Percentiles rank a stretch among this genome's conserved stretches.
These are phyloP conservation scores for Elaphurus davidianus DNA, from an alignment of 2,113 vertebrate species.

Conservation along the genomic window DNA sequence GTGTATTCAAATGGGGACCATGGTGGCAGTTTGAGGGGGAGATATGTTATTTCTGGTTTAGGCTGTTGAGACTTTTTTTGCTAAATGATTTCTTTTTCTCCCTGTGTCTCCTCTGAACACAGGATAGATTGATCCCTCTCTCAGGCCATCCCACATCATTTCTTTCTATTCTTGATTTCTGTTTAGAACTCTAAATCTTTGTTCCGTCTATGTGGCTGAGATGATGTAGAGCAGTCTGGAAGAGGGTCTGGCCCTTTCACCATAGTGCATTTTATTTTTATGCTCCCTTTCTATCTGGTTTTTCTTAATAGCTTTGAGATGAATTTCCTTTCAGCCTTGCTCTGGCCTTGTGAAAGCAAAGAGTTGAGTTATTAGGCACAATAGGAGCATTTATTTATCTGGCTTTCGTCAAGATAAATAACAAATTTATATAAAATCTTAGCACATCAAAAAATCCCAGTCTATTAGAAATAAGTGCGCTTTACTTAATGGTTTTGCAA, in stretches of 20 bases:
- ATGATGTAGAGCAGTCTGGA: slow-evolving; percentile 60
- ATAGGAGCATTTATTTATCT: slow-evolving; percentile 75
- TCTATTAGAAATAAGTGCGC: slow-evolving; percentile 62
- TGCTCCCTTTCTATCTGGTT: slow-evolving; percentile 60
- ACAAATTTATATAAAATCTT: slow-evolving; percentile 76
- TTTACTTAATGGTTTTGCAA: slow-evolving; percentile 67
- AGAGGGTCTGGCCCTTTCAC: slow-evolving; percentile 59
- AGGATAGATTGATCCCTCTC: slow-evolving; percentile 29
- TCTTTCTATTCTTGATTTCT: slow-evolving; percentile 51
- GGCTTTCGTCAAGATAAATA: slow-evolving; percentile 75
- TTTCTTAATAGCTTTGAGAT: slow-evolving; percentile 77
- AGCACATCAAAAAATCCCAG: slow-evolving; percentile 60
- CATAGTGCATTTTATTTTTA: slow-evolving; percentile 68
- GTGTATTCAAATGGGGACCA: not conserved
- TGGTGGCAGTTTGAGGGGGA: not conserved
- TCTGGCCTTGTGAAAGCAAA: slow-evolving; percentile 77
- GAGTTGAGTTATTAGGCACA: slow-evolving; percentile 73
- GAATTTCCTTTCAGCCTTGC: slow-evolving; percentile 75
- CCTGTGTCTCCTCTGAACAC: not conserved
- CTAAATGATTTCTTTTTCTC: not conserved
- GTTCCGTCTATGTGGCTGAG: slow-evolving; percentile 40
- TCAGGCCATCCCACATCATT: not conserved
- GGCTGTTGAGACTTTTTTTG: not conserved
- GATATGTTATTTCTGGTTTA: not conserved
- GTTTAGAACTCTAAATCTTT: slow-evolving; percentile 50